These are phyloP conservation scores for Lasioglossum pauxillum DNA, from an alignment of 2,888 invertebrate species.

Conservation along the genomic window DNA sequence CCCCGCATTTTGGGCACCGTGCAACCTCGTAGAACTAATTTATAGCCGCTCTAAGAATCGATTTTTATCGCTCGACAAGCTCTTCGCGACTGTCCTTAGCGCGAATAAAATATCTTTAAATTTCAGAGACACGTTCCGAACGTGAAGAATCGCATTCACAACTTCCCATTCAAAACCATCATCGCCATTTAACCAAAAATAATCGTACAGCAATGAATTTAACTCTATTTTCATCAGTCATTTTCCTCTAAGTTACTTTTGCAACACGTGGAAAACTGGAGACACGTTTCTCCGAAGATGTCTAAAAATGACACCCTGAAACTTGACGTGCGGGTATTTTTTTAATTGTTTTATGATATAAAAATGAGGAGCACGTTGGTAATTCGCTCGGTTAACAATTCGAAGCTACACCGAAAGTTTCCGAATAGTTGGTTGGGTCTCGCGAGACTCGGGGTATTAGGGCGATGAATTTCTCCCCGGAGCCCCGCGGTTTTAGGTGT, in stretches of 20 bases:
- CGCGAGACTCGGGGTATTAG: background rate
- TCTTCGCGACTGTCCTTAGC: background rate
- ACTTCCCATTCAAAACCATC: background rate
- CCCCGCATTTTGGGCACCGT: conserved; percentile 20
- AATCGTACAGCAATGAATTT: too few species aligned
- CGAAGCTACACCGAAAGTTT: background rate
- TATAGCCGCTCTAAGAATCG: conserved; percentile 6
- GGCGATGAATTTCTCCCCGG: background rate
- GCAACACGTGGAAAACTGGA: too few species aligned
- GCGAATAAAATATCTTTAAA: background rate
- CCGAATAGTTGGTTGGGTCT: background rate
- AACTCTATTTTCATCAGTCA: too few species aligned
- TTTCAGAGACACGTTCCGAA: background rate
- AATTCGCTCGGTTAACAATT: background rate
- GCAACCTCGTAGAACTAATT: conserved; percentile 26
- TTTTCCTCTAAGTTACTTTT: too few species aligned
- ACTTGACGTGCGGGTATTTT: too few species aligned
- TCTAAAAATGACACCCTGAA: too few species aligned
- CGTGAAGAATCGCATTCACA: background rate
- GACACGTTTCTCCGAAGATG: too few species aligned
- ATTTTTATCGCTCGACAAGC: background rate
- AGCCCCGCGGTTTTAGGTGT: background rate
- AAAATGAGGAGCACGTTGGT: background rate
- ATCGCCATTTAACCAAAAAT: background rate
- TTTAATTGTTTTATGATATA: too few species aligned